These are phyloP conservation scores for Cyprinodon diabolis DNA, from an alignment of 2,797 vertebrate species.

Conservation along the genomic window DNA sequence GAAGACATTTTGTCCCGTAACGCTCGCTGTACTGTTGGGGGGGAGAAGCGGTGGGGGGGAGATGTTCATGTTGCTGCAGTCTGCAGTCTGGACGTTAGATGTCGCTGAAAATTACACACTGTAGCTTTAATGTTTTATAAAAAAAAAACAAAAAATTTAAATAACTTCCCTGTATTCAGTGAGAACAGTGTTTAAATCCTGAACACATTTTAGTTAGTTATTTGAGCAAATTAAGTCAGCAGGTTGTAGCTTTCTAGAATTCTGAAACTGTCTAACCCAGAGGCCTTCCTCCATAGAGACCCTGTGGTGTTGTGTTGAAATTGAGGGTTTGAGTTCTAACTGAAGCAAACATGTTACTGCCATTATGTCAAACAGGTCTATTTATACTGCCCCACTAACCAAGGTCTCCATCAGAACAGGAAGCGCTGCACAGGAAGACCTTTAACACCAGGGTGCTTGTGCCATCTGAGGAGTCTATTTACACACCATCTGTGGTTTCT, in stretches of 20 bases:
- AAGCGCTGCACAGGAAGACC: conserved; percentile 24
- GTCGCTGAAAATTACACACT: too few relatives aligned
- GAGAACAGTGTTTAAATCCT: neutral
- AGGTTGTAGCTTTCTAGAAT: neutral
- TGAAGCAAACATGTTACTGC: conserved; percentile 8
- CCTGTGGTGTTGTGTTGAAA: conserved; percentile 30
- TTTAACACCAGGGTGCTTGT: conserved; percentile 14
- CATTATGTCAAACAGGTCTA: conserved; percentile 30
- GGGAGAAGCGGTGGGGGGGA: too few relatives aligned
- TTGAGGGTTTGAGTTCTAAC: conserved; percentile 38
- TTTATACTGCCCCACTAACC: conserved; percentile 38
- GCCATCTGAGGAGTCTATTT: conserved; percentile 14
- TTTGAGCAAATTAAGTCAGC: neutral
- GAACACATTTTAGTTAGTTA: neutral
- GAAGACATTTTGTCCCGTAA: too few relatives aligned
- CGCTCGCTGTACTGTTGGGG: too few relatives aligned
- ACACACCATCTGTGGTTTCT: conserved; percentile 22
- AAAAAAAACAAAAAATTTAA: neutral
- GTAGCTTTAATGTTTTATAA: neutral
- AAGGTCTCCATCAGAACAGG: conserved; percentile 22
- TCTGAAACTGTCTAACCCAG: conserved; percentile 22
- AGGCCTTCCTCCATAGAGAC: conserved; percentile 2
- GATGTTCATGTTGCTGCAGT: too few relatives aligned
- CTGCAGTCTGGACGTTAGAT: too few relatives aligned
- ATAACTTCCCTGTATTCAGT: neutral